These are phyloP conservation scores for Agrochola lychnidis DNA, from an alignment of 2,888 invertebrate species.

Conservation along the genomic window DNA sequence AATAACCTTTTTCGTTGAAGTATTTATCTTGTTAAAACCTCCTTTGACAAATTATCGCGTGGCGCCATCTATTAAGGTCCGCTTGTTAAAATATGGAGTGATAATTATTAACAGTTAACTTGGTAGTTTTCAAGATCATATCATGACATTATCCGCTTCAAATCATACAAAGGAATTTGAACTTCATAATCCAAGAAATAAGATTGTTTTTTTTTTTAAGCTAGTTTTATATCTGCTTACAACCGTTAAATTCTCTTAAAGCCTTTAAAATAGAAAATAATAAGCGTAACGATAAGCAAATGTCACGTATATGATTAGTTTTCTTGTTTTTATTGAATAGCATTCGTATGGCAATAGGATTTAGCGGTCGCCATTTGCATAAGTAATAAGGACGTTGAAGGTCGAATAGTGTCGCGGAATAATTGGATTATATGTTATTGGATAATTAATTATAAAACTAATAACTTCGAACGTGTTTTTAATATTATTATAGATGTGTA, in stretches of 20 bases:
- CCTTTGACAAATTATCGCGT: conserved; percentile 53
- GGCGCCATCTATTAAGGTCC: conserved; percentile 52
- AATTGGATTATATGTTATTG: conserved; percentile 37
- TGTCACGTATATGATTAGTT: conserved; percentile 1
- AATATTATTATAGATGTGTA: neutral
- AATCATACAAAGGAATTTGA: neutral
- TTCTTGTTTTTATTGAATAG: conserved; percentile 8
- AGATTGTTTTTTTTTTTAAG: conserved; percentile 10
- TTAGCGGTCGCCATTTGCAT: conserved; percentile 37
- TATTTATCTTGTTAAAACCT: conserved; percentile 33
- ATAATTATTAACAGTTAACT: conserved; percentile 37
- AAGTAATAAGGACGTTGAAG: conserved; percentile 41
- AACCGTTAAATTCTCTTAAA: conserved; percentile 1
- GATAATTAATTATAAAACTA: conserved; percentile 18
- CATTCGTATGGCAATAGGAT: conserved; percentile 25
- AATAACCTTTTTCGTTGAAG: conserved; percentile 7
- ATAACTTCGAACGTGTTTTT: conserved; percentile 16
- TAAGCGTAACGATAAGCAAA: neutral
- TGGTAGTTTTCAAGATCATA: conserved; percentile 40
- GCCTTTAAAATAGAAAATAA: conserved; percentile 3
- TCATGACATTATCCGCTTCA: conserved; percentile 12
- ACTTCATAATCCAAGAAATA: neutral
- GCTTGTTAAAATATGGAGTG: conserved; percentile 46
- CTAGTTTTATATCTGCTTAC: neutral
- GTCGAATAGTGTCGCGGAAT: conserved; percentile 13